Conservation (phyloP, 1,140 invertebrate genomes). For the Drosophila watanabei region DNA sequence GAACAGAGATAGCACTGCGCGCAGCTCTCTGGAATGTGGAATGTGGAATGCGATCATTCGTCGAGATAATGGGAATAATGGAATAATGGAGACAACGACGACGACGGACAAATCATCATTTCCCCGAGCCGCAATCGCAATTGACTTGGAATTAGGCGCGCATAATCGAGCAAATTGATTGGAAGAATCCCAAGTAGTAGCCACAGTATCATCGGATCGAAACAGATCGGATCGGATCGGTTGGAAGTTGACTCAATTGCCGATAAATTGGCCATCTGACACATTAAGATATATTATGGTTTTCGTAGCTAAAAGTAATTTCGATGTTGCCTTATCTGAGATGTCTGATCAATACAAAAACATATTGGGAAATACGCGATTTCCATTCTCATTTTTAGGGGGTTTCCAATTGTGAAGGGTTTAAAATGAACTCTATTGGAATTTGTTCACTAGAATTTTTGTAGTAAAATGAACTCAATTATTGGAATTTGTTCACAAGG, state of each 20-base stretch:
- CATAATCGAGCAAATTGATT: conserved; percentile 46
- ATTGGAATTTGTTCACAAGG: too few species aligned
- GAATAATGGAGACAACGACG: conserved; percentile 29
- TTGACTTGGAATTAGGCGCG: conserved; percentile 39
- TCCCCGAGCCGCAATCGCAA: conserved; percentile 23
- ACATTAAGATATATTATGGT: conserved; percentile 28
- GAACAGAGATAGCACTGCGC: conserved; percentile 13
- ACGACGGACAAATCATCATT: conserved; percentile 36
- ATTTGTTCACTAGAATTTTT: too few species aligned
- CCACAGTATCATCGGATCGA: conserved; percentile 3
- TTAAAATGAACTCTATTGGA: background rate
- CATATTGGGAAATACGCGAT: conserved; percentile 1
- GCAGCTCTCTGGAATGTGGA: conserved; percentile 22
- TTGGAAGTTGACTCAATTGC: conserved; percentile 29
- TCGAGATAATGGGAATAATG: conserved; percentile 33
- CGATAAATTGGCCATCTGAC: conserved; percentile 19
- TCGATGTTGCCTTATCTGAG: background rate
- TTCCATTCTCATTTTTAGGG: background rate
- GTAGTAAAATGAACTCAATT: too few species aligned
- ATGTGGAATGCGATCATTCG: conserved; percentile 40
- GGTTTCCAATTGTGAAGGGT: background rate
- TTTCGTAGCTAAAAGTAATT: background rate
- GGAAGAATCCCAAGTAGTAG: conserved; percentile 17
- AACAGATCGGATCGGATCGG: background rate
- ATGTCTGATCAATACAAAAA: background rate